A percentile compares a stretch with the other conserved stretches of the same genome.
phyloP scores from a whole-genome alignment of 2,888 invertebrate species.

The Meliscaeva auricollis region DNA sequence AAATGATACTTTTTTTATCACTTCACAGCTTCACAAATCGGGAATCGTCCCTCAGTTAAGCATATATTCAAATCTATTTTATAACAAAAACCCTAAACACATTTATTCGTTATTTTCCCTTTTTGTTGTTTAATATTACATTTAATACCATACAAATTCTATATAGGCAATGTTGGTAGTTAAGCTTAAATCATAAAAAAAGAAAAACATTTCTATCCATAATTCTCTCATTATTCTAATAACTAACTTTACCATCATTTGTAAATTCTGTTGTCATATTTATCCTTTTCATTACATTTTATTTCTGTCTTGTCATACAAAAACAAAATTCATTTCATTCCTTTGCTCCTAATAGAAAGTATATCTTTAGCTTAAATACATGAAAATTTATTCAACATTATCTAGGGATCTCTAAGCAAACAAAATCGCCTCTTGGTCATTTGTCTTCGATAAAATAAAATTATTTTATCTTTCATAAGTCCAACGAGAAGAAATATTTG shows the following conservation, averaged over 20 bases:
- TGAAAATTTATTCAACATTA: constrained; percentile 54
- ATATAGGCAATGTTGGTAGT: too few species aligned
- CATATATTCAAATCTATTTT: too few species aligned
- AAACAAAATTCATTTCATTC: constrained; percentile 8
- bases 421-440: constrained; percentile 59
- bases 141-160: too few species aligned
- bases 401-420: constrained; percentile 23
- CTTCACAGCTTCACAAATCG: too few species aligned
- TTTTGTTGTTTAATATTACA: too few species aligned
- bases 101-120: too few species aligned
- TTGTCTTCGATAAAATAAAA: constrained; percentile 65
- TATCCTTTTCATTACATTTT: background rate
- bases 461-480: constrained; percentile 32
- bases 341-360: constrained; percentile 16
- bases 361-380: constrained; percentile 19
- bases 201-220: constrained; percentile 2
- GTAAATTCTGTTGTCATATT: background rate
- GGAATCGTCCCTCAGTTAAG: too few species aligned
- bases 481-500: background rate
- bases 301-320: constrained; percentile 11
- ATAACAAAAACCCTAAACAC: too few species aligned
- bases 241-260: background rate
- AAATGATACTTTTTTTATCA: too few species aligned
- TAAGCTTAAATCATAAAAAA: too few species aligned
- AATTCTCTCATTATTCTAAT: constrained; percentile 1